phyloP scores from a whole-genome alignment of 2,797 vertebrate genomes.

The Pygocentrus nattereri region DNA sequence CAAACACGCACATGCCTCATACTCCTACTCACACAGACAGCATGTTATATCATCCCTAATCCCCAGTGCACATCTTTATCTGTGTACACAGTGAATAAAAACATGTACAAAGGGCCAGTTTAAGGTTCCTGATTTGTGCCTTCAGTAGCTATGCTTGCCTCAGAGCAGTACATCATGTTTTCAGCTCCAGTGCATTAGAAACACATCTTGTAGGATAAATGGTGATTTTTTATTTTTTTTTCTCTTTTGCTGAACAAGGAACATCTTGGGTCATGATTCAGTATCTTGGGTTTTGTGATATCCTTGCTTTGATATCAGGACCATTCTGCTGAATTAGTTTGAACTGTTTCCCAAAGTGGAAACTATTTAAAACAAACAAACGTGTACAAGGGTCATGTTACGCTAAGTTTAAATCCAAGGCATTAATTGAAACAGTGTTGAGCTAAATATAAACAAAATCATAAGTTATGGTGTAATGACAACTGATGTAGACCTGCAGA shows the following conservation, averaged over 20 bases:
- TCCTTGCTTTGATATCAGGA: background rate
- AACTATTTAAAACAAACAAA: too few relatives aligned
- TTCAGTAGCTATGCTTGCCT: background rate
- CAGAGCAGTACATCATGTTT: conserved; percentile 2
- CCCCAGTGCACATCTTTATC: conserved; percentile 47
- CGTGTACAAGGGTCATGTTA: too few relatives aligned
- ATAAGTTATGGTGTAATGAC: too few relatives aligned
- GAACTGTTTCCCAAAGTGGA: too few relatives aligned
- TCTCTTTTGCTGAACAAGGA: background rate
- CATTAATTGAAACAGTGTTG: too few relatives aligned
- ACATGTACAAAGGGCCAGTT: conserved; percentile 28
- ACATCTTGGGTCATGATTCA: background rate
- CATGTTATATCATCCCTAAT: conserved; percentile 60
- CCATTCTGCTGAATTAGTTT: too few relatives aligned
- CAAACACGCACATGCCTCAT: conserved; percentile 40
- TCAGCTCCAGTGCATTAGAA: background rate
- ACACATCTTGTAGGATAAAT: background rate
- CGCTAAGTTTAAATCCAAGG: too few relatives aligned
- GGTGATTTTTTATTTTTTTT: too few relatives aligned
- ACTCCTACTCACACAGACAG: conserved; percentile 56
- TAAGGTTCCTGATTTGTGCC: background rate
- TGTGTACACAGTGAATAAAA: conserved; percentile 66
- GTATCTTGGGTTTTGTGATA: background rate
- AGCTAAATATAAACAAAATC: too few relatives aligned
- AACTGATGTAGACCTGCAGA: too few relatives aligned